Evolutionary conservation across 2,113 vertebrate species (phyloP).

Genomic region (Trachemys scripta): DNA sequence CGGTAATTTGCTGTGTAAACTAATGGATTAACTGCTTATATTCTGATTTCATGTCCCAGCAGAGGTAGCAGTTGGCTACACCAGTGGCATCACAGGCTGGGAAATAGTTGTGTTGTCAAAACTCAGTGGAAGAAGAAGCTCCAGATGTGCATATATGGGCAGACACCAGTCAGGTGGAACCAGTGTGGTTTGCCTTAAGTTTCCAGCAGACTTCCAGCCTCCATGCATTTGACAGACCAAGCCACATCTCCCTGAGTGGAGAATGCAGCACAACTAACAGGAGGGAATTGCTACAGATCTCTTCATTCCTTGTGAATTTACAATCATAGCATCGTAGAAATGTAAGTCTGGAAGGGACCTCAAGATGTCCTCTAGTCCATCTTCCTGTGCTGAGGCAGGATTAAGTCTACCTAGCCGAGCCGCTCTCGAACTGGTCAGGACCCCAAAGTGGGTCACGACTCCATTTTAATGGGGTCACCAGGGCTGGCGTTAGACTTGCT

Average conservation of each 20-base stretch:
- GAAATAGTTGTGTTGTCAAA: neutral
- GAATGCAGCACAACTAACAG: neutral
- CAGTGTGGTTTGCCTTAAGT: fast-evolving
- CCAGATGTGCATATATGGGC: neutral
- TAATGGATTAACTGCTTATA: neutral
- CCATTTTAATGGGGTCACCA: too few species aligned
- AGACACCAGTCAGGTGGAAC: neutral
- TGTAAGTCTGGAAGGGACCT: too few species aligned
- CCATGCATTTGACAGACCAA: neutral
- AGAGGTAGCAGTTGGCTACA: too few species aligned
- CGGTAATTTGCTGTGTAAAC: neutral
- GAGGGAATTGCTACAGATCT: neutral
- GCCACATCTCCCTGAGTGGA: neutral
- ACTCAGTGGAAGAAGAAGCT: neutral
- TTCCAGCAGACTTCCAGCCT: neutral
- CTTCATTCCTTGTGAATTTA: neutral
- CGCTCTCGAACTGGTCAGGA: too few species aligned
- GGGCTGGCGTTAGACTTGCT: too few species aligned
- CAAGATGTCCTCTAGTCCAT: too few species aligned
- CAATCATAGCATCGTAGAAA: too few species aligned
- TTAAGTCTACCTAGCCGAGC: too few species aligned
- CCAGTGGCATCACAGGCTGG: neutral
- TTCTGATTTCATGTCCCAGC: neutral
- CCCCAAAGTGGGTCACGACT: too few species aligned
- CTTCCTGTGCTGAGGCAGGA: too few species aligned